A percentile compares a stretch with the other conserved stretches of the same genome.
Evolutionary conservation across 2,113 vertebrate species (phyloP).

Genomic region (Pontoporia blainvillei): DNA sequence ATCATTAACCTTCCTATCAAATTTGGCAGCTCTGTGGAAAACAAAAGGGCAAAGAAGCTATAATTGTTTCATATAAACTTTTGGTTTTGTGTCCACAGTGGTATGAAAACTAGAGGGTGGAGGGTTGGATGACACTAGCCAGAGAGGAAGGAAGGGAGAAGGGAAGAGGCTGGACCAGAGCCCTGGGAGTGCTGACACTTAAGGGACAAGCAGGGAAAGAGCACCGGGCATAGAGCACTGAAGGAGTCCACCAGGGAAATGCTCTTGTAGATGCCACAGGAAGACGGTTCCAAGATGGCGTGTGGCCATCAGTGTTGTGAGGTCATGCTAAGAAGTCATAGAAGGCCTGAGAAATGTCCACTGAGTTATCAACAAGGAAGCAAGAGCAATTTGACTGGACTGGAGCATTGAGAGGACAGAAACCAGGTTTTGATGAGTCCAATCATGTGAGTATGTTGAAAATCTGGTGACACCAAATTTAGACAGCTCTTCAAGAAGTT

Average conservation of each 20-base stretch:
- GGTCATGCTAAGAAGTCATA: background rate
- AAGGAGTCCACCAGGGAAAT: background rate
- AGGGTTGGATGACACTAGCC: background rate
- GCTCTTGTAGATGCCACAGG: background rate
- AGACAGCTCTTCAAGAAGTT: background rate
- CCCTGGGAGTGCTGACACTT: too few species aligned
- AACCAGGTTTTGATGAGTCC: background rate
- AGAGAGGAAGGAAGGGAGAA: background rate
- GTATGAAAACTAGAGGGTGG: background rate
- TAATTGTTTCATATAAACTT: background rate
- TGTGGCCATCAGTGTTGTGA: background rate
- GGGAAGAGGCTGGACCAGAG: background rate
- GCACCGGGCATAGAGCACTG: background rate
- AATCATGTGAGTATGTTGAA: background rate
- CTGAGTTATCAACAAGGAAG: background rate
- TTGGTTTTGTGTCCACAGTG: background rate
- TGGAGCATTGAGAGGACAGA: background rate
- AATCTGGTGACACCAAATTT: background rate
- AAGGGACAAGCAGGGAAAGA: background rate
- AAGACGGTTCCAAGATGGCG: background rate
- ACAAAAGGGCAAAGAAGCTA: background rate
- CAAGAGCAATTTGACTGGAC: background rate
- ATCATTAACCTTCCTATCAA: constrained; percentile 13
- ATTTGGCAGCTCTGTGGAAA: constrained; percentile 13
- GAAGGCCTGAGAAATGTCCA: background rate